Evolutionary conservation across 2,888 invertebrate genomes (phyloP).

Genomic region (Rhagonycha lutea): DNA sequence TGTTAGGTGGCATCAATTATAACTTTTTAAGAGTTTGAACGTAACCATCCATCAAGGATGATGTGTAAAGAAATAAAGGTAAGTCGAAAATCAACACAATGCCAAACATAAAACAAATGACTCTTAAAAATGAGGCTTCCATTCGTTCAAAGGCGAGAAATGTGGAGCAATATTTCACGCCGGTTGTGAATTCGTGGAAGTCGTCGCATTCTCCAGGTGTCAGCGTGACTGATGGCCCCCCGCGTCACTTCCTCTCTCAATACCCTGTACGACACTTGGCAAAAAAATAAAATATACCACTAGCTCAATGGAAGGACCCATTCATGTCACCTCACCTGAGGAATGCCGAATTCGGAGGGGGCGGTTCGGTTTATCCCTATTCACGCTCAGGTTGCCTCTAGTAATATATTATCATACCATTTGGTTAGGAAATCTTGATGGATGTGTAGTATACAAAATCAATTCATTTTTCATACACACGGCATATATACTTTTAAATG

Average conservation of each 20-base stretch:
- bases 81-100: slow-evolving; percentile 40
- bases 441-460: slow-evolving; percentile 19
- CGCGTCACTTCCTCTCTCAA: slow-evolving; percentile 48
- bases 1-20: neutral
- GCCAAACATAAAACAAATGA: slow-evolving; percentile 45
- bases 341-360: slow-evolving; percentile 38
- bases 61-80: slow-evolving; percentile 8
- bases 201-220: slow-evolving; percentile 53
- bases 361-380: slow-evolving; percentile 29
- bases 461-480: slow-evolving; percentile 15
- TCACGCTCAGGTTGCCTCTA: slow-evolving; percentile 20
- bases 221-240: slow-evolving; percentile 53
- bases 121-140: slow-evolving; percentile 44
- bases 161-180: slow-evolving; percentile 45
- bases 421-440: slow-evolving; percentile 24
- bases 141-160: slow-evolving; percentile 43
- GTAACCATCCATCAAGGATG: neutral
- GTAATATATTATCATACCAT: slow-evolving; percentile 23
- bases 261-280: slow-evolving; percentile 35
- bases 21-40: neutral
- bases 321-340: slow-evolving; percentile 44
- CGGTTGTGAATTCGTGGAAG: slow-evolving; percentile 52
- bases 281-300: slow-evolving; percentile 39
- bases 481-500: neutral
- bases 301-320: slow-evolving; percentile 43